Percentiles rank a stretch among this genome's conserved stretches.
Evolutionary conservation across 2,888 invertebrate genomes (phyloP).

Genomic region (Liodrosophila aerea): DNA sequence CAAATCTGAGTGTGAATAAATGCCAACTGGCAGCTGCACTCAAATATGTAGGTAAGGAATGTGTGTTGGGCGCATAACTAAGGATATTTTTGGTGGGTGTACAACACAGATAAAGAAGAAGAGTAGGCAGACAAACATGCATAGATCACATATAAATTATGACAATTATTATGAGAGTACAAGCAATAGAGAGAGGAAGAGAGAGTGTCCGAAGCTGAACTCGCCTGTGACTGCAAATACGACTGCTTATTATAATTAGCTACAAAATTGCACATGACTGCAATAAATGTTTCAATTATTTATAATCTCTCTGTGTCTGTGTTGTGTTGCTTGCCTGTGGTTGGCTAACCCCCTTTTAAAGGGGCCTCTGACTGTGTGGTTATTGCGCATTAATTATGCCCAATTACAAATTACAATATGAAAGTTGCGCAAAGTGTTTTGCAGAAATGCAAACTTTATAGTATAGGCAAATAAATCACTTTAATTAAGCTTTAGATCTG

Average conservation of each 20-base stretch:
- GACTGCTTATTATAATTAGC: slow-evolving; percentile 70
- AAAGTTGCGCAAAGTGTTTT: slow-evolving; percentile 50
- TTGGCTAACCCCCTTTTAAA: slow-evolving; percentile 32
- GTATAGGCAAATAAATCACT: slow-evolving; percentile 37
- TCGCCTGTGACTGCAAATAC: slow-evolving; percentile 13
- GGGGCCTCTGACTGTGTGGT: slow-evolving; percentile 17
- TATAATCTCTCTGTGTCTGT: slow-evolving; percentile 45
- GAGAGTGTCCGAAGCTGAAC: slow-evolving; percentile 1
- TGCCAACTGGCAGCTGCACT: slow-evolving; percentile 44
- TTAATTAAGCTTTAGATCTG: slow-evolving; percentile 39
- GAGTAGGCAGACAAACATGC: not conserved
- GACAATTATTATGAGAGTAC: not conserved
- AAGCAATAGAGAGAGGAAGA: not conserved
- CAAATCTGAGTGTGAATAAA: slow-evolving; percentile 22
- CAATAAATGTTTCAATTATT: slow-evolving; percentile 75
- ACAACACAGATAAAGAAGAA: not conserved
- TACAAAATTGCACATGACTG: slow-evolving; percentile 72
- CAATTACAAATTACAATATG: slow-evolving; percentile 62
- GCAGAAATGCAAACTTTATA: slow-evolving; percentile 20
- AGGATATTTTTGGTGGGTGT: slow-evolving; percentile 2
- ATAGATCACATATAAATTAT: no score
- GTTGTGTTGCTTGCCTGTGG: slow-evolving; percentile 17
- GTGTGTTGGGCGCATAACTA: not conserved
- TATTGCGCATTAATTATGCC: slow-evolving; percentile 71
- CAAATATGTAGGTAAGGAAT: slow-evolving; percentile 41